These are phyloP conservation scores for Protonibea diacanthus DNA, from an alignment of 2,797 vertebrate species.

Conservation along the genomic window DNA sequence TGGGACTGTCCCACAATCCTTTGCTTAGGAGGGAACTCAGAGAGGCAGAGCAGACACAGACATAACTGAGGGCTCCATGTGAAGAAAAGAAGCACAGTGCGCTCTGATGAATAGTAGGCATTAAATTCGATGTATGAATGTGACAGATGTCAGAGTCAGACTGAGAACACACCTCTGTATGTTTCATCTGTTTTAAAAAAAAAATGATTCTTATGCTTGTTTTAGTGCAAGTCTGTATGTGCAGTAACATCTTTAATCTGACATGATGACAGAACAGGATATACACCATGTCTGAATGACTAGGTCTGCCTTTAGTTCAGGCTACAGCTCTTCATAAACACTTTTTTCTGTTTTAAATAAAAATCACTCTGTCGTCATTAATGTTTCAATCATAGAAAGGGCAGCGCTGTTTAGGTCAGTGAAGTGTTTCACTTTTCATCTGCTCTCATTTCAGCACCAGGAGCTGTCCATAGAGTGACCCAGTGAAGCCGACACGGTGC, in stretches of 20 bases:
- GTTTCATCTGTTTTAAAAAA: no score
- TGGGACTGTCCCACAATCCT: slow-evolving; percentile 50
- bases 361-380: no score
- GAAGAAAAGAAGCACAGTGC: not conserved
- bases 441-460: slow-evolving; percentile 5
- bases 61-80: not conserved
- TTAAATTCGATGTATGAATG: not conserved
- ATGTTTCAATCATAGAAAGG: no score
- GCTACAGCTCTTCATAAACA: no score
- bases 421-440: not conserved
- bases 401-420: not conserved
- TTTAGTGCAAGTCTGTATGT: no score
- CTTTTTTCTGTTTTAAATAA: no score
- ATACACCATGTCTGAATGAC: not conserved
- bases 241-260: not conserved
- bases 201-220: no score
- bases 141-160: not conserved
- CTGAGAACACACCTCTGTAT: not conserved
- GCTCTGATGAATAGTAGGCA: not conserved
- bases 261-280: not conserved
- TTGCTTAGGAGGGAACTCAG: slow-evolving; percentile 18
- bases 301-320: not conserved
- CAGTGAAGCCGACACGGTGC: not conserved
- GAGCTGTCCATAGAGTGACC: not conserved
- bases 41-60: not conserved